Evolutionary conservation across 2,797 vertebrate genomes (phyloP), one percentile per base, ranked within the genome.

Genomic region (Halcyon chelicuti): DNA sequence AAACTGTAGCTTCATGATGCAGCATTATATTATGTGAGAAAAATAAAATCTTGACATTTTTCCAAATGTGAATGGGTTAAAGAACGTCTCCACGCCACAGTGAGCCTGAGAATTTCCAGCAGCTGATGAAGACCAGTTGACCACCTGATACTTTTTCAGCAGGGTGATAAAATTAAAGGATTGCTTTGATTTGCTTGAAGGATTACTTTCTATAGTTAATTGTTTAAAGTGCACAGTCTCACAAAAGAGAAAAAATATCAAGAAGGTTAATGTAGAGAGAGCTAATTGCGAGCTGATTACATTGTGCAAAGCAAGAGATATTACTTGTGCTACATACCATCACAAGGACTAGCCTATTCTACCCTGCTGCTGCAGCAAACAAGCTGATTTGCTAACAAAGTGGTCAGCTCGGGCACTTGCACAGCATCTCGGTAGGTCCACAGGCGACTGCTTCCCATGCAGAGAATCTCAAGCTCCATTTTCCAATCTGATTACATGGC

Each of bases 401-500:
- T 98, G 98, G 98, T 98, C 98, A 98, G 97, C 97, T 94, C 97
- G 70, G 96, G 97, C 98, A 96, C 98, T 98, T 93, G 97, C 97
- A 96, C 97, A 97, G 95, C 96, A 74, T 98, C 98, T 98, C 98
- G 37, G 97, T 63, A 98, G 98, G 97, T 98, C 97, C 97, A 98
- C 97, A 97, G 97, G 96, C 97, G 92, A 96, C 97, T 96, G 97
- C 97, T 97, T 97, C 97, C 97, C 97, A 97, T 94, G 97, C 98
- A 96, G 97, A 97, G 96, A 97, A 96, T 97, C 96, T 94, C 97
- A 97, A 97, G 97, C 98, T 98, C 96, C 98, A 98, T 98, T 98
- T 98, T 98, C 98, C 98, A 98, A 98, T 98, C 98, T 98, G 98
- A 98, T 98, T 98, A 98, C 98, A 98, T 94, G 97, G 98, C 97